A percentile compares a stretch with the other conserved stretches of the same genome.
Conservation (phyloP, 1,140 invertebrate species). For the Subanguina moxae region DNA sequence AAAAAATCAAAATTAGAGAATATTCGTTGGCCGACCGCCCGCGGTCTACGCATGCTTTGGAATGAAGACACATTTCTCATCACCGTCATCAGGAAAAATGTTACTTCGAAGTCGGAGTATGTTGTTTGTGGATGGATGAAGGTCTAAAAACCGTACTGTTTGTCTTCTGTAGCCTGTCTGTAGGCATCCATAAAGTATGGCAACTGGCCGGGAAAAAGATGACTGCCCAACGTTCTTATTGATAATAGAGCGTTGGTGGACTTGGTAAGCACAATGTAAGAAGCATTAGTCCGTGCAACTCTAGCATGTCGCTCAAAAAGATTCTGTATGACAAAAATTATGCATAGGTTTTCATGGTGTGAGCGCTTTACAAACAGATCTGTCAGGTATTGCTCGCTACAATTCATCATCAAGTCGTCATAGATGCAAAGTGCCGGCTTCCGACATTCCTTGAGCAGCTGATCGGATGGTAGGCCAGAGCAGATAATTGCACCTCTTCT, state of each 20-base stretch:
- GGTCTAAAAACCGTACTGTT: constrained; percentile 19
- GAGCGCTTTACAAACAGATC: constrained; percentile 1
- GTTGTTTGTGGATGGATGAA: constrained; percentile 7
- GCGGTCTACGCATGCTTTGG: neutral
- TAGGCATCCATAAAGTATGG: constrained; percentile 18
- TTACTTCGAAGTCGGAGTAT: constrained; percentile 5
- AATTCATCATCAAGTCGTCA: constrained; percentile 1
- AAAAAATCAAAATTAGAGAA: neutral
- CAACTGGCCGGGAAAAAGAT: constrained; percentile 20
- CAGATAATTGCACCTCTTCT: neutral
- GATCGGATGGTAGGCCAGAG: constrained; percentile 5
- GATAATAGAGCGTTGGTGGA: constrained; percentile 8
- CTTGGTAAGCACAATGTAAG: constrained; percentile 8
- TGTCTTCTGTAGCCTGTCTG: constrained; percentile 9
- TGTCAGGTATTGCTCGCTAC: neutral
- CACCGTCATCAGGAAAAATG: constrained; percentile 18
- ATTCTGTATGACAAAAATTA: constrained; percentile 11
- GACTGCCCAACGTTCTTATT: constrained; percentile 6
- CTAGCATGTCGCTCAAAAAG: constrained; percentile 14
- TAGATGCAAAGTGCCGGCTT: constrained; percentile 7
- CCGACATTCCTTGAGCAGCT: neutral
- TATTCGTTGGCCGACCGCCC: neutral
- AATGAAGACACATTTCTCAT: neutral
- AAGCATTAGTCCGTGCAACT: constrained; percentile 11
- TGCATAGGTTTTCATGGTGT: neutral